A percentile compares a stretch with the other conserved stretches of the same genome.
Conservation (phyloP, 2,888 invertebrate species). For the Agrenia bidenticulata region DNA sequence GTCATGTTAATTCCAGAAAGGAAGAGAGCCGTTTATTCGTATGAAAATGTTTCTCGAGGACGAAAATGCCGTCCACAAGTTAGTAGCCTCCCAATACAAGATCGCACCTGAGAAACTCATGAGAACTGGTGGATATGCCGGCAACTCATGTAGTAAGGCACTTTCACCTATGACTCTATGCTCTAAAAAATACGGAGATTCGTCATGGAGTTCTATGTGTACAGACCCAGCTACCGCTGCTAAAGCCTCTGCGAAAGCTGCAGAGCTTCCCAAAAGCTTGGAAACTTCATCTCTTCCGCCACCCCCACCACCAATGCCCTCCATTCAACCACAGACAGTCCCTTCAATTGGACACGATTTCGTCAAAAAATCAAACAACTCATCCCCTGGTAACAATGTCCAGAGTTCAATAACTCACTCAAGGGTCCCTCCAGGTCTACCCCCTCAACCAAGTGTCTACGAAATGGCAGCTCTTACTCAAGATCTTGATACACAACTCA, state of each 20-base stretch:
- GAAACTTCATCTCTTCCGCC: constrained; percentile 60
- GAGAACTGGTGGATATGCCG: constrained; percentile 92
- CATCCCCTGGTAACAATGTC: constrained; percentile 42
- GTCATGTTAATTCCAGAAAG: too few relatives aligned
- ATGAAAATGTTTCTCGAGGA: constrained; percentile 98
- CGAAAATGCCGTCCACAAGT: constrained; percentile 89
- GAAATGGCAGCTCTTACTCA: constrained; percentile 96
- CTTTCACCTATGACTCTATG: background rate
- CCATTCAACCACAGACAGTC: constrained; percentile 61
- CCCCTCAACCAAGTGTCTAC: constrained; percentile 84
- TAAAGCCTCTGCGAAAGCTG: constrained; percentile 51
- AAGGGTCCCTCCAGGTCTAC: constrained; percentile 46
- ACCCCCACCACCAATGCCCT: constrained; percentile 62
- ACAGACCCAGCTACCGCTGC: constrained; percentile 51
- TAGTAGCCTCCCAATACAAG: constrained; percentile 96
- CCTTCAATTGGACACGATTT: constrained; percentile 40
- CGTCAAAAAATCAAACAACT: constrained; percentile 39
- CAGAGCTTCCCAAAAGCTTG: constrained; percentile 50
- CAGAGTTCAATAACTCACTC: constrained; percentile 44
- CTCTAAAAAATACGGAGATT: constrained; percentile 10
- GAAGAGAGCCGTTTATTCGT: constrained; percentile 92
- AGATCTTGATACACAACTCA: constrained; percentile 92
- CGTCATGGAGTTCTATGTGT: constrained; percentile 6
- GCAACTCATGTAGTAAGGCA: constrained; percentile 72
- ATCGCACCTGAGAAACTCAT: constrained; percentile 96